phyloP scores from a whole-genome alignment of 2,888 invertebrate genomes.

The Lasioglossum lativentre region DNA sequence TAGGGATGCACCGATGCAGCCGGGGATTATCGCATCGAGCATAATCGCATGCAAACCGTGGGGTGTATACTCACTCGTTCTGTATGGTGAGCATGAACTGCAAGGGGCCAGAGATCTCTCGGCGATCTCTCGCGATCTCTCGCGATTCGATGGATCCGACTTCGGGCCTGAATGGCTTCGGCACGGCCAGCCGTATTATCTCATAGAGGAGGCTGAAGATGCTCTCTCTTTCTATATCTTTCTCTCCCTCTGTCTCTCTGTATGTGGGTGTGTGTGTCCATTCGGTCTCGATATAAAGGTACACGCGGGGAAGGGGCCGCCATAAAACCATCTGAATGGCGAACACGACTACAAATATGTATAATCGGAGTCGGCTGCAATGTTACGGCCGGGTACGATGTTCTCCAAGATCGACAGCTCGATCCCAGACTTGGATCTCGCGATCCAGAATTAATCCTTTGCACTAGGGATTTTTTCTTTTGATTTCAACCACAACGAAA shows the following conservation, averaged over 20 bases:
- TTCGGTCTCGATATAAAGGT: slow-evolving; percentile 78
- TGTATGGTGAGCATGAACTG: slow-evolving; percentile 77
- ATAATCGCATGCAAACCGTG: slow-evolving; percentile 51
- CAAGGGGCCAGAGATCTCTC: slow-evolving; percentile 51
- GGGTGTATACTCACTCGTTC: slow-evolving; percentile 72
- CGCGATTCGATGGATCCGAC: slow-evolving; percentile 71
- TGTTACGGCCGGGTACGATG: slow-evolving; percentile 52
- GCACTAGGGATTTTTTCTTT: not conserved
- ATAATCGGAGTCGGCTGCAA: slow-evolving; percentile 64
- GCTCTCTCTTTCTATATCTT: slow-evolving; percentile 58
- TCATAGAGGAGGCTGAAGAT: slow-evolving; percentile 74
- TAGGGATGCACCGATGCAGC: slow-evolving; percentile 23
- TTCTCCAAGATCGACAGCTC: not conserved
- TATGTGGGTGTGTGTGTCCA: slow-evolving; percentile 61
- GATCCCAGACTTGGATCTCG: not conserved
- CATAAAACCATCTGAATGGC: slow-evolving; percentile 77
- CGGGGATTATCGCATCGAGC: not conserved
- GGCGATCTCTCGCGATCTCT: slow-evolving; percentile 55
- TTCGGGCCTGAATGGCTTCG: slow-evolving; percentile 73
- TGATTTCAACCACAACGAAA: not conserved
- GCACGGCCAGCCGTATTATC: slow-evolving; percentile 77
- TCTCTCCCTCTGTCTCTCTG: not conserved
- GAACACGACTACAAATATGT: slow-evolving; percentile 69
- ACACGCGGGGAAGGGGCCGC: slow-evolving; percentile 73
- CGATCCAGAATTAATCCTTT: slow-evolving; percentile 8